phyloP scores from a whole-genome alignment of 1,140 invertebrate genomes.

The Wiebesia pumilae region DNA sequence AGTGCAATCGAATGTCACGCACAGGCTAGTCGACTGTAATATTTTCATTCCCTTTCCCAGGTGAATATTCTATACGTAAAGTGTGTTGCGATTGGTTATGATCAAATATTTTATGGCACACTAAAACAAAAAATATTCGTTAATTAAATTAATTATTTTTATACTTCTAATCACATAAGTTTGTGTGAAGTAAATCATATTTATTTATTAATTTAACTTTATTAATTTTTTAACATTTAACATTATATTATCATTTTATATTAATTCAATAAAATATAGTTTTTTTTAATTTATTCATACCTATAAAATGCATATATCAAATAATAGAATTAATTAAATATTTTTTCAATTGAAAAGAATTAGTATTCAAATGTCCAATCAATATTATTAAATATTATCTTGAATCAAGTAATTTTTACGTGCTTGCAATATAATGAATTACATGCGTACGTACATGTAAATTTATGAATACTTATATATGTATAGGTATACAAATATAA shows the following conservation, averaged over 20 bases:
- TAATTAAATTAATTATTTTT: conserved; percentile 1
- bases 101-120: neutral
- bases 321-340: too few species aligned
- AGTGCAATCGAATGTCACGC: conserved; percentile 58
- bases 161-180: neutral
- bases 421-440: neutral
- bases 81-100: neutral
- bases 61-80: conserved; percentile 1
- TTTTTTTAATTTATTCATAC: neutral
- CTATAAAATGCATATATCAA: too few species aligned
- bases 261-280: neutral
- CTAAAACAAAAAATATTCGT: neutral
- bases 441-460: neutral
- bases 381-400: too few species aligned
- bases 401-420: too few species aligned
- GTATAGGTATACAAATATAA: too few species aligned
- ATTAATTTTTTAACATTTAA: neutral
- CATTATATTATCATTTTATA: neutral
- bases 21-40: conserved; percentile 18
- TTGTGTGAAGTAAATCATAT: neutral
- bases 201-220: neutral
- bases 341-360: too few species aligned
- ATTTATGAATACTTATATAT: neutral
- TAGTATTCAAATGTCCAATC: too few species aligned
- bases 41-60: neutral